A percentile compares a stretch with the other conserved stretches of the same genome.
Evolutionary conservation across 2,888 invertebrate species (phyloP).

Genomic region (Polyommatus icarus): DNA sequence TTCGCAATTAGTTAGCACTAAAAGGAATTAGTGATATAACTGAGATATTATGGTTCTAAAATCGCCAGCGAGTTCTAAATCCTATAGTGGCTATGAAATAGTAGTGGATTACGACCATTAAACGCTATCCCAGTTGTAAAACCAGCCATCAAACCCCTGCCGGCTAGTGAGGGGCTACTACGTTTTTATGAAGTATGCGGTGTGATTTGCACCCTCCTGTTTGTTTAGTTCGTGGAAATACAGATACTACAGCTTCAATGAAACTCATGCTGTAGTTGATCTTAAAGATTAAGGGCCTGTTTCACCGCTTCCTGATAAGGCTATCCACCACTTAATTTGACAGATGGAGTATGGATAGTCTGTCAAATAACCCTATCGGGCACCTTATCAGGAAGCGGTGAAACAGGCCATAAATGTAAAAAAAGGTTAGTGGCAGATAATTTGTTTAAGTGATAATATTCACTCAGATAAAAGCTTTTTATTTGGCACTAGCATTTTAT

Average conservation of each 20-base stretch:
- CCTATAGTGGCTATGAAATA: conserved; percentile 18
- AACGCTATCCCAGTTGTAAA: conserved; percentile 67
- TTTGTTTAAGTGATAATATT: no score
- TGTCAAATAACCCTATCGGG: no score
- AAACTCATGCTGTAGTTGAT: background rate
- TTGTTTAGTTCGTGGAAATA: background rate
- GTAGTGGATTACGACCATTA: conserved; percentile 74
- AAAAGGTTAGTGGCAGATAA: no score
- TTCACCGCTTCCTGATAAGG: no score
- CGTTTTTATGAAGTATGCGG: background rate
- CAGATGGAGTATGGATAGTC: no score
- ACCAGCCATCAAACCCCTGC: conserved; percentile 68
- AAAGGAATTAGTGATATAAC: background rate
- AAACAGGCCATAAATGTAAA: no score
- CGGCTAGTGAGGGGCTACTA: conserved; percentile 36
- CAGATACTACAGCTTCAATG: background rate
- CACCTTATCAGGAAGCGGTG: no score
- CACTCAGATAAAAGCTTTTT: no score
- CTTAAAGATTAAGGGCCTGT: no score
- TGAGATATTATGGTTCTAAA: background rate
- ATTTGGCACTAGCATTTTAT: no score
- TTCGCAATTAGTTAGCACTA: background rate
- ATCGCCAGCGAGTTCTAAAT: background rate
- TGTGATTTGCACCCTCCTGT: background rate
- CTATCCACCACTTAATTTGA: no score